These are phyloP conservation scores for Panagrolaimus sp. DNA, from an alignment of 1,140 invertebrate genomes.

Conservation along the genomic window DNA sequence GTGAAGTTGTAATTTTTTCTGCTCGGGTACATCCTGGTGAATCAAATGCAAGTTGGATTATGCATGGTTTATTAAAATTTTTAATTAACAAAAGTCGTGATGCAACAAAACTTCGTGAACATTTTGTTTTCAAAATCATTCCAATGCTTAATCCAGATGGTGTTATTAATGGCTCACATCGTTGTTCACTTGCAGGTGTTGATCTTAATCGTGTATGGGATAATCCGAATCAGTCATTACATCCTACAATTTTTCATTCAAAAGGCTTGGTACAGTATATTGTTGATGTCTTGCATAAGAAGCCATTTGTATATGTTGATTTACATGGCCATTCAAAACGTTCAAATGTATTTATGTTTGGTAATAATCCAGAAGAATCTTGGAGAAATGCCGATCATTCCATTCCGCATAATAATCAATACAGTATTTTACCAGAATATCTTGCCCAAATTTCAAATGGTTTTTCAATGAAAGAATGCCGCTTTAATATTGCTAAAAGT, in stretches of 20 bases:
- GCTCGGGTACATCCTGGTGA: slow-evolving; percentile 80
- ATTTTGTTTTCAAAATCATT: slow-evolving; percentile 77
- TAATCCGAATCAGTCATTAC: slow-evolving; percentile 71
- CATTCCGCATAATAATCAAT: slow-evolving; percentile 59
- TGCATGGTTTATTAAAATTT: slow-evolving; percentile 27
- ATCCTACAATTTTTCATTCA: slow-evolving; percentile 87
- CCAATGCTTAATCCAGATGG: slow-evolving; percentile 93
- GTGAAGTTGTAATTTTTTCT: slow-evolving; percentile 66
- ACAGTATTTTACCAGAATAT: slow-evolving; percentile 57
- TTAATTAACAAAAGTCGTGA: slow-evolving; percentile 16
- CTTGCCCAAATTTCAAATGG: slow-evolving; percentile 64
- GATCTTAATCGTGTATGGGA: slow-evolving; percentile 74
- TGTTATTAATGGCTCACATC: slow-evolving; percentile 74
- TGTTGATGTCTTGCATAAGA: background rate
- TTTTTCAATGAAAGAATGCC: slow-evolving; percentile 71
- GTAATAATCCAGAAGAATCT: slow-evolving; percentile 67
- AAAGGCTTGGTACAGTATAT: slow-evolving; percentile 65
- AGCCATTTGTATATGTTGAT: slow-evolving; percentile 81
- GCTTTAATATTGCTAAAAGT: slow-evolving; percentile 71
- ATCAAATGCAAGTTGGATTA: slow-evolving; percentile 64
- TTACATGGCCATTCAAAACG: slow-evolving; percentile 80
- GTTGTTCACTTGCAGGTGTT: slow-evolving; percentile 74
- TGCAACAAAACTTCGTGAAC: slow-evolving; percentile 37
- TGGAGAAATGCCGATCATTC: slow-evolving; percentile 59
- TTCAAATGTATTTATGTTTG: slow-evolving; percentile 82